phyloP scores from a whole-genome alignment of 2,888 invertebrate genomes.

The Mallateleia sp. region DNA sequence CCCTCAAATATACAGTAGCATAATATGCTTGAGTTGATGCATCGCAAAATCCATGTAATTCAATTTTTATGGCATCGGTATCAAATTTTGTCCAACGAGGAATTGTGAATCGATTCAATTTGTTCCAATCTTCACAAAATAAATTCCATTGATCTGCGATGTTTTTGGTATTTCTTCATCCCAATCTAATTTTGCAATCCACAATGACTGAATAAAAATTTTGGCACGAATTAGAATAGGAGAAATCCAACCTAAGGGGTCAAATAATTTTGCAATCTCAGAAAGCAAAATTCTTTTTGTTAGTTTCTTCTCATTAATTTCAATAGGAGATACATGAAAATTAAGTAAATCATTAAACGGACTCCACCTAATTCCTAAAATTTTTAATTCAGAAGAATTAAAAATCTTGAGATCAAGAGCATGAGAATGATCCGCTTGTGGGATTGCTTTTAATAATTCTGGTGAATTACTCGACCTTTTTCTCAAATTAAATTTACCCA shows the following conservation, averaged over 20 bases:
- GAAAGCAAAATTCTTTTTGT: slow-evolving; percentile 15
- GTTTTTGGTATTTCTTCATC: neutral
- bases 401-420: neutral
- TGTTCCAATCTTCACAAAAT: slow-evolving; percentile 3
- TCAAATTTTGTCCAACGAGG: neutral
- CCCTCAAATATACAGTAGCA: neutral
- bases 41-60: slow-evolving; percentile 23
- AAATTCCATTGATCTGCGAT: neutral
- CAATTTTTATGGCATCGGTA: neutral
- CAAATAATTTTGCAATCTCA: slow-evolving; percentile 27
- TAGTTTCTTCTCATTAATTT: too few species aligned
- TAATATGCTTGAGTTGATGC: neutral
- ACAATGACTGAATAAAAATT: slow-evolving; percentile 18
- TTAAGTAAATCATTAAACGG: neutral
- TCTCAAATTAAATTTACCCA: slow-evolving; percentile 15
- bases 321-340: too few species aligned
- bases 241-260: slow-evolving; percentile 14
- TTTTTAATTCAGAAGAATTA: neutral
- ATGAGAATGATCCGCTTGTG: slow-evolving; percentile 1
- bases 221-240: neutral
- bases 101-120: neutral
- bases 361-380: neutral
- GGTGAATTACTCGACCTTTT: slow-evolving; percentile 21
- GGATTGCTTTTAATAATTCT: neutral
- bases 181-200: slow-evolving; percentile 14